Base-by-base conservation (phyloP, 2,888 invertebrate genomes). In the Pemphredon lugubris region DNA sequence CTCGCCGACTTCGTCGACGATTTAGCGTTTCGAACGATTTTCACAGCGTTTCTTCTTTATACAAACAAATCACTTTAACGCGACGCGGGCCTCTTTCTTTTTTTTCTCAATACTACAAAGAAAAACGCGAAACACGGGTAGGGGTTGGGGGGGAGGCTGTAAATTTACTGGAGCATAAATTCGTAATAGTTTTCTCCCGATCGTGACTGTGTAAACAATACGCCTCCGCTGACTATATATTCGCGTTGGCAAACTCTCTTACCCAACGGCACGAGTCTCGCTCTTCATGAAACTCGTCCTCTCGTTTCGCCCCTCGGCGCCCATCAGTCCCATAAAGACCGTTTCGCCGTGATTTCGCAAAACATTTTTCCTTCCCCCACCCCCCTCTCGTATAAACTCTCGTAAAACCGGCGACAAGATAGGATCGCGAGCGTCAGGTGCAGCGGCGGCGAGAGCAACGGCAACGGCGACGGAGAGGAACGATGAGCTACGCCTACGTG, bases 381-480 rank as follows among this genome's bases (percentile, higher is more conserved):
- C n/a, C 39, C 39, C 34, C 63, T 18, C 37, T 53, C 45, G 45
- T 39, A 47, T n/a, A 45, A 7, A 53, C 21, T 26, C 67, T 40
- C 70, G 66, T 55, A 68, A 68, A 66, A 59, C 44, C 58, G 45
- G 21, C 61, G 65, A 66, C 54, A 55, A 73, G 79, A 79, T 79
- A 76, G 67, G 59, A 78, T 78, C 79, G 61, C 75, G 66, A 50
- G 50, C 63, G 73, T 78, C 78, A 78, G 78, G 78, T 78, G 78
- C 78, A 72, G 60, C 70, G n/a, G 53, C 70, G 32, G 44, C 40
- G 50, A n/a, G n/a, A n/a, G n/a, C n/a, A n/a, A n/a, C n/a, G n/a
- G n/a, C n/a, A n/a, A n/a, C 57, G 57, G 64, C 69, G 45, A 18
- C 60, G 55, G 42, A 44, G 44, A 55, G 42, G 37, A 40, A 48